phyloP scores from a whole-genome alignment of 1,140 invertebrate genomes.

The Odontomachus brunneus region DNA sequence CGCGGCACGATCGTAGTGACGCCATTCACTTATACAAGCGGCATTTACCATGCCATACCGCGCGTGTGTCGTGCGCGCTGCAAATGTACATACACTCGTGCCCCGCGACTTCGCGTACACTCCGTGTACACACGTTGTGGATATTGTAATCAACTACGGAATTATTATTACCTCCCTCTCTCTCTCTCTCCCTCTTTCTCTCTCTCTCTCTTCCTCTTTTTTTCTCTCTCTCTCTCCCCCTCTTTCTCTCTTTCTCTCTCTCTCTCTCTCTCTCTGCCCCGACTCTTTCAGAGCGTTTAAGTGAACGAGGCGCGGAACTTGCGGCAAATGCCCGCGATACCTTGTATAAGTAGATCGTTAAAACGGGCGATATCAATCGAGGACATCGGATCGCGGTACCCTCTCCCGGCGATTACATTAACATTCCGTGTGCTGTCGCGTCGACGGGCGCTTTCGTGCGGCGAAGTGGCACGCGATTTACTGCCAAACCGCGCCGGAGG shows the following conservation, averaged over 20 bases:
- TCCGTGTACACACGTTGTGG: conserved; percentile 2
- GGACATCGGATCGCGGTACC: conserved; percentile 78
- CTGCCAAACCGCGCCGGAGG: conserved; percentile 73
- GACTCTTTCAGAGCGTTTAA: conserved; percentile 7
- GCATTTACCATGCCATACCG: conserved; percentile 7
- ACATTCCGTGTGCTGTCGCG: conserved; percentile 74
- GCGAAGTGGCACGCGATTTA: conserved; percentile 77
- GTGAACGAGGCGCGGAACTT: conserved; percentile 35
- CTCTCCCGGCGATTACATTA: conserved; percentile 80
- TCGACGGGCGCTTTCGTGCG: conserved; percentile 63
- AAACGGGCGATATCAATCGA: conserved; percentile 79
- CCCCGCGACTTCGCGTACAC: too few species aligned
- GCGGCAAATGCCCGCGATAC: conserved; percentile 30
- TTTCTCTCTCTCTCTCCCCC: conserved; percentile 16
- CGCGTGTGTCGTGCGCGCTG: background rate
- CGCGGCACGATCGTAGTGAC: conserved; percentile 61
- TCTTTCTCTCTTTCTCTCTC: background rate
- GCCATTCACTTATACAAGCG: conserved; percentile 43
- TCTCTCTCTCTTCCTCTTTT: conserved; percentile 26
- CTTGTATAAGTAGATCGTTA: conserved; percentile 75
- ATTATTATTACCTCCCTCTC: conserved; percentile 36
- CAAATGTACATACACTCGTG: background rate
- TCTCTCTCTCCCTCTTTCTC: conserved; percentile 15
- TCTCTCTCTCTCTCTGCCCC: conserved; percentile 28
- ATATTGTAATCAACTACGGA: conserved; percentile 37